phyloP scores from a whole-genome alignment of 2,113 vertebrate species.

The Otocyon megalotis region DNA sequence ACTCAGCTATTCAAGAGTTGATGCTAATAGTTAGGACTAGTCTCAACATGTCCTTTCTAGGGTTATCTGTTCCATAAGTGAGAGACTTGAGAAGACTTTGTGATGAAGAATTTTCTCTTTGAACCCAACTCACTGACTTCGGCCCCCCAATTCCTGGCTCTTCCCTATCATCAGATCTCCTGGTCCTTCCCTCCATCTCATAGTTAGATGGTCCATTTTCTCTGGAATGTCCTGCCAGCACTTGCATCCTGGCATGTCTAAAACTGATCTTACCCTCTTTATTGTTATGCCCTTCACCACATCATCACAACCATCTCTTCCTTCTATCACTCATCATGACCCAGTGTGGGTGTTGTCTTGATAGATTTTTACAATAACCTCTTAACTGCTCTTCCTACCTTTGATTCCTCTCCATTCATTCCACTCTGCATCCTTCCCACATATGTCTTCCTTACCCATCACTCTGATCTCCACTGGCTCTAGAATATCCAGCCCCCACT shows the following conservation, averaged over 20 bases:
- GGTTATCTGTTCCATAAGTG: background rate
- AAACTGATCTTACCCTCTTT: background rate
- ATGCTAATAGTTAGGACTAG: background rate
- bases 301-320: background rate
- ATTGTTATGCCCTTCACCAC: background rate
- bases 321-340: background rate
- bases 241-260: background rate
- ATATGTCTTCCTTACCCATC: background rate
- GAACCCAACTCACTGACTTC: background rate
- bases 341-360: background rate
- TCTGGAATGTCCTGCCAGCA: background rate
- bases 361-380: background rate
- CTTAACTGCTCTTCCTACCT: background rate
- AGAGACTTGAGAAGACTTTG: background rate
- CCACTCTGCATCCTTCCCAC: background rate
- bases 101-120: background rate
- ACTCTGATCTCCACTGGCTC: background rate
- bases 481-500: background rate
- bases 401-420: background rate
- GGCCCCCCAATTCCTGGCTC: background rate
- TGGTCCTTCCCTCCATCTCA: background rate
- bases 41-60: background rate
- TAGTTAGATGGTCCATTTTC: background rate
- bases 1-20: background rate
- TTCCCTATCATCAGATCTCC: background rate